These are phyloP conservation scores for Pectinophora gossypiella DNA, from an alignment of 1,140 invertebrate genomes.

Conservation along the genomic window DNA sequence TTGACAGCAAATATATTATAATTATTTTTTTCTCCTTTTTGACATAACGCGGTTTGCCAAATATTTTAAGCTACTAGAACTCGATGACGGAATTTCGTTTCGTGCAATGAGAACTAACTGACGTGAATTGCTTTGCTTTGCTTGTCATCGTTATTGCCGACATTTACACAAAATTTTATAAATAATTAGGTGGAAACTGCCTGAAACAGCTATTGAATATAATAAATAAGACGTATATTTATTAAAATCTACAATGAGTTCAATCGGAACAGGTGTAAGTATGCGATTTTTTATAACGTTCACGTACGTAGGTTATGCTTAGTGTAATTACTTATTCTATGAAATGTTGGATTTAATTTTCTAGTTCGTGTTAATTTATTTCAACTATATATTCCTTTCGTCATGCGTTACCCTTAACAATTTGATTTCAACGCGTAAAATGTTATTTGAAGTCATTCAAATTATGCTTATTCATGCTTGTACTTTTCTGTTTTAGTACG, in stretches of 20 bases:
- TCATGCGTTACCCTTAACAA: too few relatives aligned
- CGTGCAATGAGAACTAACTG: slow-evolving; percentile 8
- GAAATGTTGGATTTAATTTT: too few relatives aligned
- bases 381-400: too few relatives aligned
- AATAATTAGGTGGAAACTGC: background rate
- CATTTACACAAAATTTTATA: slow-evolving; percentile 5
- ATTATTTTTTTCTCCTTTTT: too few relatives aligned
- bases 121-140: slow-evolving; percentile 11
- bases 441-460: too few relatives aligned
- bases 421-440: too few relatives aligned
- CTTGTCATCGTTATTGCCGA: slow-evolving; percentile 23
- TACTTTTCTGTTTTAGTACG: slow-evolving; percentile 85
- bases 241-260: slow-evolving; percentile 84
- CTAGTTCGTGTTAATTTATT: too few relatives aligned
- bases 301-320: background rate
- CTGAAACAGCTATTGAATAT: background rate
- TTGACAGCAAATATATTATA: too few relatives aligned
- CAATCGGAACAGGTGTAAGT: slow-evolving; percentile 95
- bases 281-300: slow-evolving; percentile 10
- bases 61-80: too few relatives aligned
- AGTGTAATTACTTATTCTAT: too few relatives aligned
- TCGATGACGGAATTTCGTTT: too few relatives aligned
- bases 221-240: background rate
- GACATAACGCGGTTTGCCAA: too few relatives aligned
- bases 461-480: slow-evolving; percentile 36